Evolutionary conservation across 64 coral and sea anemone species (phyloP).

Genomic region (Actinia tenebrosa): DNA sequence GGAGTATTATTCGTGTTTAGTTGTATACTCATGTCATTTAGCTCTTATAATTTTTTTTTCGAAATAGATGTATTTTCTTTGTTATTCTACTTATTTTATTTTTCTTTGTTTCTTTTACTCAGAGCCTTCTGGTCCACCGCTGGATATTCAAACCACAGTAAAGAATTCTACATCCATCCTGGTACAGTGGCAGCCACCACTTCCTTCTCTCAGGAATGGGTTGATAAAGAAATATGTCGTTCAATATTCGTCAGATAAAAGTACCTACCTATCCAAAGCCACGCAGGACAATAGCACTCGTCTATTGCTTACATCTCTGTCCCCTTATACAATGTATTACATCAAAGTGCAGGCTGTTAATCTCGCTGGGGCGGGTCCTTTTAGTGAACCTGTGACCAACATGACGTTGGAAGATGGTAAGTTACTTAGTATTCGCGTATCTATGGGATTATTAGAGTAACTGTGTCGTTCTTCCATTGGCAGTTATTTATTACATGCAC

Average conservation of each 20-base stretch:
- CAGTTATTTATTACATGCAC: too few species aligned
- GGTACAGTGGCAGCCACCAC: slow-evolving; percentile 52
- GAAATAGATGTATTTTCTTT: too few species aligned
- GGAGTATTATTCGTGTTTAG: not conserved
- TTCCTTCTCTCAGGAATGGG: slow-evolving; percentile 30
- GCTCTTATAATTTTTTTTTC: too few species aligned
- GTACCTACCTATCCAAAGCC: not conserved
- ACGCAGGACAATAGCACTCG: slow-evolving; percentile 42
- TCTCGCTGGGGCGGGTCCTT: slow-evolving; percentile 35
- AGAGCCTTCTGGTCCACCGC: slow-evolving; percentile 60
- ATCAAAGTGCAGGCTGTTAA: slow-evolving; percentile 46
- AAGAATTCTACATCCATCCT: slow-evolving; percentile 44
- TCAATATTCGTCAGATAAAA: slow-evolving; percentile 37
- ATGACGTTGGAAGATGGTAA: slow-evolving; percentile 67
- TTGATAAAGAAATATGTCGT: slow-evolving; percentile 51
- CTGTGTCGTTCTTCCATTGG: too few species aligned
- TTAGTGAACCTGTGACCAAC: slow-evolving; percentile 31
- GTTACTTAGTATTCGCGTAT: not conserved
- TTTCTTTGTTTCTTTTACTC: not conserved
- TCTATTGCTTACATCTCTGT: slow-evolving; percentile 31
- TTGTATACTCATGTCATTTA: too few species aligned
- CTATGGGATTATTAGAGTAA: too few species aligned
- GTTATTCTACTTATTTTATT: not conserved
- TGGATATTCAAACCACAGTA: slow-evolving; percentile 26
- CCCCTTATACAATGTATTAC: slow-evolving; percentile 60